Conservation (phyloP, 1,140 invertebrate genomes). For the Danaus melanippus region DNA sequence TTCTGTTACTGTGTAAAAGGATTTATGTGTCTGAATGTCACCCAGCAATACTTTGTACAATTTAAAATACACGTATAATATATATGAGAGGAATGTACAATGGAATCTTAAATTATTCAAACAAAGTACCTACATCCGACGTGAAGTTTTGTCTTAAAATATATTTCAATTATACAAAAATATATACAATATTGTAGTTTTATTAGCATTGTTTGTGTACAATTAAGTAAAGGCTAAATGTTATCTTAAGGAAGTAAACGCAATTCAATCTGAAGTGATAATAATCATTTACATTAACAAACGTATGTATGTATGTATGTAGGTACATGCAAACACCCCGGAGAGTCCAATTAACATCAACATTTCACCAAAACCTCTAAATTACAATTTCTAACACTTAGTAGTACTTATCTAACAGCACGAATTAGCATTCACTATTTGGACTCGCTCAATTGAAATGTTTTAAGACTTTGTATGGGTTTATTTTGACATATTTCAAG, state of each 20-base stretch:
- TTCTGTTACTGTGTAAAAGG: constrained; percentile 8
- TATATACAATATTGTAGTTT: background rate
- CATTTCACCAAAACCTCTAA: constrained; percentile 23
- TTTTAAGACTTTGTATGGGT: constrained; percentile 7
- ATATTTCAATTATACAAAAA: too few species aligned
- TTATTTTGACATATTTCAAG: background rate
- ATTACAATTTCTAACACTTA: constrained; percentile 28
- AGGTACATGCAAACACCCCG: constrained; percentile 10
- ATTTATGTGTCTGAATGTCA: constrained; percentile 10
- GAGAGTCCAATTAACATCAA: constrained; percentile 20
- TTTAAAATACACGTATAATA: too few species aligned
- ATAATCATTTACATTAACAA: constrained; percentile 6
- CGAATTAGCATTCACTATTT: constrained; percentile 25
- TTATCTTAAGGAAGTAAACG: too few species aligned
- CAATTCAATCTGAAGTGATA: background rate
- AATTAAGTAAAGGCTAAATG: too few species aligned
- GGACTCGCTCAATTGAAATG: constrained; percentile 18
- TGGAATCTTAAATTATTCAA: too few species aligned
- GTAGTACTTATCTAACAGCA: constrained; percentile 25
- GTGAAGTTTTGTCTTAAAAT: too few species aligned
- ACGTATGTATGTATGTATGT: constrained; percentile 6
- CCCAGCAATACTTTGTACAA: too few species aligned
- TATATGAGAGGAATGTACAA: too few species aligned
- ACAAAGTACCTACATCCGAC: too few species aligned
- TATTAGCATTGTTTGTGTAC: background rate